These are phyloP conservation scores for Pomacea canaliculata DNA, from an alignment of 2,888 invertebrate genomes.

Conservation along the genomic window DNA sequence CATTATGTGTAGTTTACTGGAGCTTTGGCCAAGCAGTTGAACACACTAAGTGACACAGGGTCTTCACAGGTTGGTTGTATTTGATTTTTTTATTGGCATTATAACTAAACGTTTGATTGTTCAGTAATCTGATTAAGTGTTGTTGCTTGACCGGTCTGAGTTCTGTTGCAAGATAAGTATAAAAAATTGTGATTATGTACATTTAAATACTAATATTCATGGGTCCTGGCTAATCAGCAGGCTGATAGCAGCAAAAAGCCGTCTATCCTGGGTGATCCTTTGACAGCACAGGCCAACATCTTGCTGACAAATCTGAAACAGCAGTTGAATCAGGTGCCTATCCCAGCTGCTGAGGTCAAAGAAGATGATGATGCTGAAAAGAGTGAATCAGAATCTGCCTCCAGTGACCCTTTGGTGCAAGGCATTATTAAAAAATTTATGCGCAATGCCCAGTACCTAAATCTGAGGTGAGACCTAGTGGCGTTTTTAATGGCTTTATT, in stretches of 20 bases:
- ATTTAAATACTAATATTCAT: no score
- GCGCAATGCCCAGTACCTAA: conserved; percentile 44
- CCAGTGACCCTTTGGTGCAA: conserved; percentile 12
- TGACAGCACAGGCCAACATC: conserved; percentile 62
- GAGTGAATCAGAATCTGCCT: not conserved
- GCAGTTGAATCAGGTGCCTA: conserved; percentile 39
- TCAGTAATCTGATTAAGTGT: no score
- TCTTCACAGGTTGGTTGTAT: not conserved
- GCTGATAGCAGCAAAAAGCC: conserved; percentile 36
- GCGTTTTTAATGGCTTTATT: not conserved
- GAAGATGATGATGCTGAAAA: conserved; percentile 13
- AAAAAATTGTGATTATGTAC: no score
- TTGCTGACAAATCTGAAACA: conserved; percentile 70
- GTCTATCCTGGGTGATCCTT: conserved; percentile 69
- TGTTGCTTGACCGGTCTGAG: no score
- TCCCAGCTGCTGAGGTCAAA: conserved; percentile 14
- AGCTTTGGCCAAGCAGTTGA: conserved; percentile 38
- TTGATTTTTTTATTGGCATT: not conserved
- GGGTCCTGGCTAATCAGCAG: conserved; percentile 3
- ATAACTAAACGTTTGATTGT: not conserved
- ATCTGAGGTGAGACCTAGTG: conserved; percentile 31
- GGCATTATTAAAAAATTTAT: conserved; percentile 30
- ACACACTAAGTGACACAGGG: conserved; percentile 31
- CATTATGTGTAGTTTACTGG: conserved; percentile 39
- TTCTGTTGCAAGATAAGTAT: no score